Evolutionary conservation across 2,797 vertebrate species (phyloP).

Genomic region (Masticophis lateralis): DNA sequence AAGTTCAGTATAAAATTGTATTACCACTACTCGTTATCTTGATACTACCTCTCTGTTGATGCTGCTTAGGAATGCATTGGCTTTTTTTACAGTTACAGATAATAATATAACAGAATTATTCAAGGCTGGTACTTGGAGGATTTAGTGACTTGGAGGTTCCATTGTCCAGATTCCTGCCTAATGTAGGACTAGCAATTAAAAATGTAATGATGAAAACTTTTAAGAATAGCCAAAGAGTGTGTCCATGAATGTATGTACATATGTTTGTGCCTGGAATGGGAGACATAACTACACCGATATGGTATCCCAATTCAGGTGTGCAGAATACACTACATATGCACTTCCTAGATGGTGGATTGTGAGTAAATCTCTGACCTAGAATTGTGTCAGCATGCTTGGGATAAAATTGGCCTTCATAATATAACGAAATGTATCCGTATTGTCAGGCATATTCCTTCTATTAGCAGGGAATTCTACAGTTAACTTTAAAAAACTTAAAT

Average conservation of each 20-base stretch:
- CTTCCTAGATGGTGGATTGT: background rate
- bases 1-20: background rate
- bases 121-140: background rate
- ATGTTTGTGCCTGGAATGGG: background rate
- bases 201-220: background rate
- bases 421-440: background rate
- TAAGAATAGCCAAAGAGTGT: background rate
- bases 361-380: background rate
- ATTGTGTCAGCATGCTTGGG: background rate
- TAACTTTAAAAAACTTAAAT: background rate
- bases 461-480: background rate
- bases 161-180: background rate
- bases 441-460: background rate
- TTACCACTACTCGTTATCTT: background rate
- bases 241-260: background rate
- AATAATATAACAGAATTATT: background rate
- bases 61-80: background rate
- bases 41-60: background rate
- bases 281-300: background rate
- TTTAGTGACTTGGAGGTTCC: background rate
- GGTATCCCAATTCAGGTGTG: background rate
- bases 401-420: background rate
- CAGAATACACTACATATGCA: background rate
- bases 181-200: background rate
- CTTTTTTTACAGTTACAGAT: background rate